Evolutionary conservation across 2,797 vertebrate genomes (phyloP), one percentile per base, ranked within the genome.

Genomic region (Tokudaia muenninki): DNA sequence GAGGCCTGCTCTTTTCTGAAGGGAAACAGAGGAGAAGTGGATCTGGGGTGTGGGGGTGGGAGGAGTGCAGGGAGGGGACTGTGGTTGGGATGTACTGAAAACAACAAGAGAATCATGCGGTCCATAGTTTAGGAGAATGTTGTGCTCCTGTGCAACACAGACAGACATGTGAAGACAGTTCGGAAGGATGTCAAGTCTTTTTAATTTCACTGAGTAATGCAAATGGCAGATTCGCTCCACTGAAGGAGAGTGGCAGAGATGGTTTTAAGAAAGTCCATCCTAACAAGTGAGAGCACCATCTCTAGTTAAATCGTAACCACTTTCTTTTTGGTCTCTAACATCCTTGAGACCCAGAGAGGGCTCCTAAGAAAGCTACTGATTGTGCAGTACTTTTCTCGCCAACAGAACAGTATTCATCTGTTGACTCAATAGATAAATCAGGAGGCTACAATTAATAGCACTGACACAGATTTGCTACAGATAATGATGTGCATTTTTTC

Each of bases 401-500:
- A 63, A 96, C 50, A 77, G 92, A 94, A 92, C 70, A 94, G 89
- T 90, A 70, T 55, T 80, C 94, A 79, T 95, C 70, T 97, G 95
- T 95, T 97, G 95, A 97, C 94, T 96, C 52, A 94, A 91, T 61
- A 87, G 95, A 90, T 97, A 97, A 97, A 95, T 67, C 90, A 70
- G 61, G 90, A 78, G 75, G 96, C 95, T 97, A 93, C 70, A 95
- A 88, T 93, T 94, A 94, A 95, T 2, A 96, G 63, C 95, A 96
- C 0, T 75, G 91, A 95, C 93, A 97, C 24, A 78, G 63, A 84
- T 82, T 96, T 96, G 84, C 86, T 94, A 95, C n/a, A 91, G 72
- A 95, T 91, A 91, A 97, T 97, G 91, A 92, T 77, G 92, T 92
- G 17, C 89, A 93, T 94, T 98, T 97, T 97, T 97, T 91, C 96